Conservation (phyloP, 2,888 invertebrate species). For the Pseudoips prasinana region DNA sequence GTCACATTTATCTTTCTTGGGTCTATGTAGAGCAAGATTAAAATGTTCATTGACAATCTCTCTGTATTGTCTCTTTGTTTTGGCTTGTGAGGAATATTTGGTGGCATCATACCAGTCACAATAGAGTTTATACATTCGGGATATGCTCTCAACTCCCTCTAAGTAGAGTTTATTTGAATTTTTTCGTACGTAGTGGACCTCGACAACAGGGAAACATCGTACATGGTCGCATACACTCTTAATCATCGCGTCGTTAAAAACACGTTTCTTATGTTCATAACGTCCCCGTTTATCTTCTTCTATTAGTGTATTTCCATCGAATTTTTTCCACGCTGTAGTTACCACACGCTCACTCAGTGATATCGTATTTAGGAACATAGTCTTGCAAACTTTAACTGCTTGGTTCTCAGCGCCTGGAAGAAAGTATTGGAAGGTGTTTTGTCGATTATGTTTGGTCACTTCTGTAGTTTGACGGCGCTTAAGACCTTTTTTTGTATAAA, state of each 20-base stretch:
- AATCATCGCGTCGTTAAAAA: slow-evolving; percentile 1
- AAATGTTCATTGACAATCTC: slow-evolving; percentile 6
- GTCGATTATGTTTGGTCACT: slow-evolving; percentile 4
- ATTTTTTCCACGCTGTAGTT: slow-evolving; percentile 9
- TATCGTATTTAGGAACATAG: slow-evolving; percentile 11
- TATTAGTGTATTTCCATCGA: slow-evolving; percentile 1
- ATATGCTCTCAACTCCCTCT: neutral
- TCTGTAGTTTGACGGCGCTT: slow-evolving; percentile 9
- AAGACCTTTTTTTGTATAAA: slow-evolving; percentile 7
- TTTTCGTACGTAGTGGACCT: slow-evolving; percentile 5
- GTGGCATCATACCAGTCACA: neutral
- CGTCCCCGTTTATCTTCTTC: slow-evolving; percentile 2
- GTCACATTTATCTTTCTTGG: slow-evolving; percentile 5
- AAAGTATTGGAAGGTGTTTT: slow-evolving; percentile 4
- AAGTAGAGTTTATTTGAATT: slow-evolving; percentile 3
- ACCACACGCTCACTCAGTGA: slow-evolving; percentile 6
- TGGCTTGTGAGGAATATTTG: slow-evolving; percentile 2
- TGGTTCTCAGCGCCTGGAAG: slow-evolving; percentile 2
- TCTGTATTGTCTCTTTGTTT: slow-evolving; percentile 4
- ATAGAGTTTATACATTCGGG: slow-evolving; percentile 2
- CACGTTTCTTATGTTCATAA: neutral
- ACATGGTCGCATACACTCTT: slow-evolving; percentile 5
- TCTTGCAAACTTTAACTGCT: slow-evolving; percentile 5
- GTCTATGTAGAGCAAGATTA: slow-evolving; percentile 2
- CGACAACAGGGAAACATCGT: neutral